Conservation (phyloP, 1,140 invertebrate species). For the Pemphigus obesinymphae region DNA sequence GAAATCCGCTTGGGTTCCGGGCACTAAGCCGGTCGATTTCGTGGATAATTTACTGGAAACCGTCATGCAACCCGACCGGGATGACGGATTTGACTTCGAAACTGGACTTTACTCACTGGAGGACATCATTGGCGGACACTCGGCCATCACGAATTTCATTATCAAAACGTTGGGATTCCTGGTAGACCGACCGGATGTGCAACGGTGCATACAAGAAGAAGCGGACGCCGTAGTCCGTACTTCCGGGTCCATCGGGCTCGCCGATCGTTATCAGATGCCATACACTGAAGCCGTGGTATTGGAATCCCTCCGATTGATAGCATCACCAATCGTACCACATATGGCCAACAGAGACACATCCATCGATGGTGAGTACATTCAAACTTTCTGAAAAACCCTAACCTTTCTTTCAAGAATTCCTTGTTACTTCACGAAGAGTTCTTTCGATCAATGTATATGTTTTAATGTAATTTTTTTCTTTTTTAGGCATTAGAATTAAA, state of each 20-base stretch:
- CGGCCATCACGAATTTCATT: slow-evolving; percentile 73
- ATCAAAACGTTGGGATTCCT: slow-evolving; percentile 68
- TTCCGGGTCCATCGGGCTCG: slow-evolving; percentile 57
- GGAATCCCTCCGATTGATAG: slow-evolving; percentile 72
- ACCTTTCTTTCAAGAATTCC: no score
- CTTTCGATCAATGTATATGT: no score
- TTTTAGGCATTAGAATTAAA: slow-evolving; percentile 55
- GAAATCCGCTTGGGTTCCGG: slow-evolving; percentile 51
- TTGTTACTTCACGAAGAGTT: no score
- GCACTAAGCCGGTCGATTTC: slow-evolving; percentile 56
- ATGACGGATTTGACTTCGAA: slow-evolving; percentile 58
- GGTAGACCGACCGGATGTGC: slow-evolving; percentile 61
- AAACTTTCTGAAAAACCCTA: no score
- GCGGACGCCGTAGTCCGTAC: slow-evolving; percentile 58
- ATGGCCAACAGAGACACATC: slow-evolving; percentile 70
- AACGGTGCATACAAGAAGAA: slow-evolving; percentile 63
- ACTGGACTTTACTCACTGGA: slow-evolving; percentile 64
- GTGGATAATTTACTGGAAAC: slow-evolving; percentile 69
- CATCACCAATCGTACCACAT: slow-evolving; percentile 86
- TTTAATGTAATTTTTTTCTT: no score
- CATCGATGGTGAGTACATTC: slow-evolving; percentile 31
- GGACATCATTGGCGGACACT: slow-evolving; percentile 81
- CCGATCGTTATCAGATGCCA: slow-evolving; percentile 65
- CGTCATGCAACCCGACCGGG: slow-evolving; percentile 58
- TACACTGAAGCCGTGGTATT: slow-evolving; percentile 78